Percentiles rank a stretch among this genome's conserved stretches.
These are phyloP conservation scores for Saccostrea glomerata DNA, from an alignment of 1,140 invertebrate genomes.

Conservation along the genomic window DNA sequence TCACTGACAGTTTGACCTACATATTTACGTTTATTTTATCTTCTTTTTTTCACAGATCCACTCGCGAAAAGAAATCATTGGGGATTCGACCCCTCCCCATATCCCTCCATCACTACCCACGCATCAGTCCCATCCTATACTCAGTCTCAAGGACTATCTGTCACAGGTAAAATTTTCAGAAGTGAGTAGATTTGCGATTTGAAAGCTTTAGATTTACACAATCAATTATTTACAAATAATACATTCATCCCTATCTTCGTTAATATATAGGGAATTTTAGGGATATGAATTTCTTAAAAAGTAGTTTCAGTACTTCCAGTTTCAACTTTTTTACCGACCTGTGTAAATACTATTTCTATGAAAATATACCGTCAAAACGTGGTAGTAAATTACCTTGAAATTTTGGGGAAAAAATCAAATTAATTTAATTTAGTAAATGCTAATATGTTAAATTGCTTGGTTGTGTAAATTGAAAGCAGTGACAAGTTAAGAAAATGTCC, in stretches of 20 bases:
- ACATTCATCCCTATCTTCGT: too few species aligned
- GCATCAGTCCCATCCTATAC: constrained; percentile 54
- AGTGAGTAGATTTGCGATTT: constrained; percentile 38
- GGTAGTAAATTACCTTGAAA: too few species aligned
- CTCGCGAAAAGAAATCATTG: constrained; percentile 61
- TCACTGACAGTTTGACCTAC: constrained; percentile 3
- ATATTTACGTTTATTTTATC: constrained; percentile 5
- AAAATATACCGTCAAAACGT: too few species aligned
- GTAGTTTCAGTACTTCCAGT: too few species aligned
- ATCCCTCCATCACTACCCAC: constrained; percentile 49
- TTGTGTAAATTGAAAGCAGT: constrained; percentile 15
- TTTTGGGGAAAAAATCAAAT: too few species aligned
- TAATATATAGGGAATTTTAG: too few species aligned
- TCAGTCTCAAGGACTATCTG: constrained; percentile 56
- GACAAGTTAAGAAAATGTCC: background rate
- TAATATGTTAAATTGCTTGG: background rate
- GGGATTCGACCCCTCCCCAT: constrained; percentile 62
- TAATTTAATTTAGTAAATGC: background rate
- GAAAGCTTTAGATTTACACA: constrained; percentile 1
- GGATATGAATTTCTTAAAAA: too few species aligned
- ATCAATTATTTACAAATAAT: background rate
- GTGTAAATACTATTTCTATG: too few species aligned
- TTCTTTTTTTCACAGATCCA: constrained; percentile 58
- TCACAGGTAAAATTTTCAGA: constrained; percentile 49
- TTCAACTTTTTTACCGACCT: too few species aligned